Conservation (phyloP, 2,797 vertebrate genomes). For the Fratercula arctica region DNA sequence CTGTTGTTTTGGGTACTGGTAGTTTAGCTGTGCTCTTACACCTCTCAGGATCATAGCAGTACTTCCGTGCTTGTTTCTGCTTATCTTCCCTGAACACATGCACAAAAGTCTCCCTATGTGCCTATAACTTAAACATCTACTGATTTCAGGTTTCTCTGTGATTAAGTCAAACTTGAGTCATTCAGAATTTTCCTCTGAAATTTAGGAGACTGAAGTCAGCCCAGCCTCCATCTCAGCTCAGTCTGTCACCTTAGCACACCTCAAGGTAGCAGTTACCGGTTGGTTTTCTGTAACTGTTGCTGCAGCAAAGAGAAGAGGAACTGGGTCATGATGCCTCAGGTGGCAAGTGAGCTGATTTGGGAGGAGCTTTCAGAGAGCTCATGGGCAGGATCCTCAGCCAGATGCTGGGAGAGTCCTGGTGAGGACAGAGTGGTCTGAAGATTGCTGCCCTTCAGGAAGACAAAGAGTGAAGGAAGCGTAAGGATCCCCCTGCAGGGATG, state of each 20-base stretch:
- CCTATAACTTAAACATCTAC: background rate
- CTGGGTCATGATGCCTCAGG: background rate
- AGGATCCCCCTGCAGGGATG: rapidly evolving
- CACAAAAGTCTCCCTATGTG: background rate
- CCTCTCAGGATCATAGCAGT: background rate
- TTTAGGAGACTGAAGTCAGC: background rate
- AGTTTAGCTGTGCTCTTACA: background rate
- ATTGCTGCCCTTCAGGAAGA: background rate
- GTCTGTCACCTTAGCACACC: background rate
- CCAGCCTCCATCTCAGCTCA: background rate
- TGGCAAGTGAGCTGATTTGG: background rate
- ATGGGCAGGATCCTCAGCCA: background rate
- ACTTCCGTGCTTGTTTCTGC: background rate
- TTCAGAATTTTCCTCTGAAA: background rate
- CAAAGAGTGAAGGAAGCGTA: rapidly evolving
- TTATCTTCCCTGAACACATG: background rate
- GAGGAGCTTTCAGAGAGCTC: background rate
- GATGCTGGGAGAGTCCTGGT: background rate
- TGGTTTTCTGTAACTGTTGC: background rate
- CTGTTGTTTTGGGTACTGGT: background rate
- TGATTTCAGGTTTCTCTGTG: background rate
- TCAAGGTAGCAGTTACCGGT: background rate
- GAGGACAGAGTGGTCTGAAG: background rate
- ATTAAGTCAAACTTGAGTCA: background rate
- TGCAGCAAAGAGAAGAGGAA: background rate